Base-by-base conservation (phyloP, 1,140 invertebrate genomes). In the Drosophila cardini region DNA sequence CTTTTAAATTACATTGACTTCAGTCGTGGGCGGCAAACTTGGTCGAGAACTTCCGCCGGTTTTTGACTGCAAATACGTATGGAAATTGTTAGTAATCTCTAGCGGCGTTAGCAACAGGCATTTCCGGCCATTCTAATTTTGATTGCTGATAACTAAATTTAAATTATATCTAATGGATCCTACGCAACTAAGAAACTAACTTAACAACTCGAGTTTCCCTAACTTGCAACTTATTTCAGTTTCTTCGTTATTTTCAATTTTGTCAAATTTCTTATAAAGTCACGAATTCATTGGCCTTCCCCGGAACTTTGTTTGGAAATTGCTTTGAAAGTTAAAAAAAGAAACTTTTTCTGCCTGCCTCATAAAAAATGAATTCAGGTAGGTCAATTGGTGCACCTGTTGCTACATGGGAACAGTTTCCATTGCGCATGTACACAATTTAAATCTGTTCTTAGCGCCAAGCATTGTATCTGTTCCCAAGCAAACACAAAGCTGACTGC, bases 311-410 rank as follows among this genome's bases (percentile, higher is more conserved):
- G n/a, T 34, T 16, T 15, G 34, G 16, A 46, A 40, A 30, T 64
- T 43, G 10, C 36, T 55, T 18, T 36, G 8, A 15, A 7, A 53
- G 50, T 46, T 36, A 55, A n/a, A 45, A 46, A 13, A 38, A n/a
- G 46, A 10, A 52, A 55, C 50, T 48, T 13, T 30, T 40, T 30
- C 76, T 64, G 48, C 58, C 61, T 79, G 55, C 43, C 62, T 63
- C 61, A 80, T 80, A 45, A 63, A 84, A 85, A 70, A 80, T 85
- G n/a, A 68, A 85, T 74, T 85, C 78, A 62, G 81, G 72, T 73
- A 80, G 80, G 73, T 80, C 81, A 74, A 64, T 67, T 52, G 18
- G 16, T 16, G 9, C 68, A 85, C 77, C 81, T 85, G 81, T 85
- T 85, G 82, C 68, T 18, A 1, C 0, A 40, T 60, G 63, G 45